Base-by-base conservation (phyloP, 1,140 invertebrate species). In the Druon quercuslanigerum region DNA sequence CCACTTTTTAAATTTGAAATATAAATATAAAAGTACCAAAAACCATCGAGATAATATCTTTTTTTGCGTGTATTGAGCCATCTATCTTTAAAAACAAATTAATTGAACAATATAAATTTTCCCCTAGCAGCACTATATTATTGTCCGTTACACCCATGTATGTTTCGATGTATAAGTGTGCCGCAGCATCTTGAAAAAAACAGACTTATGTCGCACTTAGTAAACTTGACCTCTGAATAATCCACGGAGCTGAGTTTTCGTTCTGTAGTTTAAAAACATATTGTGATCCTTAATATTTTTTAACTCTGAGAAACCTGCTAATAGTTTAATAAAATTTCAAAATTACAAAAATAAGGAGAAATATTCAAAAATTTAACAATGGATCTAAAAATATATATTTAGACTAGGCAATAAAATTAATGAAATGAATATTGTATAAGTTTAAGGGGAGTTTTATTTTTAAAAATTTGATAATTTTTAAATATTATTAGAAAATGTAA, bases 121-220 rank as follows among this genome's bases (percentile, higher is more conserved):
- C 60, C 60, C 33, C 33, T 66, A 66, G 25, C 60, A 66, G 60
- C 60, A 66, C 60, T 66, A 66, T 46, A 66, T 66, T 66, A 66
- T 40, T 66, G 57, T 66, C 11, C 25, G 57, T 40, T 66, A 14
- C 57, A 66, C 57, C 57, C 25, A 66, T 66, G 25, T 66, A 16
- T 66, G 57, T 40, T 9, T 40, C 57, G 57, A 66, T 66, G 57
- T 66, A 66, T 66, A 66, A 66, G 25, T 66, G 57, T 66, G 25
- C 57, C 57, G 25, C 20, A 66, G 57, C 57, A 66, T 66, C 57
- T 66, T 66, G 57, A 66, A 60, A 33, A 33, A 66, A 66, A 66
- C 13, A 66, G 33, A 33, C 7, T 66, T 66, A 66, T 66, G 25
- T 40, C 25, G 57, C 57, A 66, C 57, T 66, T 66, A 3, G 33